A percentile compares a stretch with the other conserved stretches of the same genome.
Evolutionary conservation across 1,140 invertebrate species (phyloP).

Genomic region (Trinorchestia longiramus): DNA sequence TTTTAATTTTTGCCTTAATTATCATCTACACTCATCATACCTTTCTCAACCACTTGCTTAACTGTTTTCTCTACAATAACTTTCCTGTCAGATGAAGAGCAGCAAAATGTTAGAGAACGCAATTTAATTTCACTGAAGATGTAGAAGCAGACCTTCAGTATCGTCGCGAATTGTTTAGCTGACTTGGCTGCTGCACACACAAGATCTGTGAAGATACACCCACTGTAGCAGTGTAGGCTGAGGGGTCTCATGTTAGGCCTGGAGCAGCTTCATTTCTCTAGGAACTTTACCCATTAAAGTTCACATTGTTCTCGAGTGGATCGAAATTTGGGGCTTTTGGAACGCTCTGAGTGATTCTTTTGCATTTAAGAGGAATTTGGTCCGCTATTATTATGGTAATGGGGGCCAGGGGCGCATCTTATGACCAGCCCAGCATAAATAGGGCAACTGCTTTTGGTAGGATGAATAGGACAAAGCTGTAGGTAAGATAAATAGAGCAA

Average conservation of each 20-base stretch:
- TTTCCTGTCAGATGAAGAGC: neutral
- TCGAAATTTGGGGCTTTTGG: constrained; percentile 51
- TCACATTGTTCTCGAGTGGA: constrained; percentile 49
- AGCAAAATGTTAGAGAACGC: neutral
- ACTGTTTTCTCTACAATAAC: neutral
- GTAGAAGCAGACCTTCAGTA: neutral
- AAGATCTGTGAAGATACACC: neutral
- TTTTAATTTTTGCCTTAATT: neutral
- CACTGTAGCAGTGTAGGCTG: neutral
- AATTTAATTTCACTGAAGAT: neutral
- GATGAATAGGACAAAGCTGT: neutral
- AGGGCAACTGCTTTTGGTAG: neutral
- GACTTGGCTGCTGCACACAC: neutral
- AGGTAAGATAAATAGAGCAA: neutral
- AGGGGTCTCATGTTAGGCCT: neutral
- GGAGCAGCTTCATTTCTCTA: constrained; percentile 38
- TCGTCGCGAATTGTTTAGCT: neutral
- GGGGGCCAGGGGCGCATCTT: constrained; percentile 15
- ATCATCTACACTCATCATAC: neutral
- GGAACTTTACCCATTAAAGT: constrained; percentile 50
- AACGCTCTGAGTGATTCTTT: constrained; percentile 52
- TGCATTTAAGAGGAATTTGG: constrained; percentile 54
- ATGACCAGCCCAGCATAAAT: constrained; percentile 26
- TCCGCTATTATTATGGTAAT: constrained; percentile 53
- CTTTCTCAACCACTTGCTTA: neutral